A percentile compares a stretch with the other conserved stretches of the same genome.
These are phyloP conservation scores for Nerophis ophidion DNA, from an alignment of 2,113 vertebrate species.

Conservation along the genomic window DNA sequence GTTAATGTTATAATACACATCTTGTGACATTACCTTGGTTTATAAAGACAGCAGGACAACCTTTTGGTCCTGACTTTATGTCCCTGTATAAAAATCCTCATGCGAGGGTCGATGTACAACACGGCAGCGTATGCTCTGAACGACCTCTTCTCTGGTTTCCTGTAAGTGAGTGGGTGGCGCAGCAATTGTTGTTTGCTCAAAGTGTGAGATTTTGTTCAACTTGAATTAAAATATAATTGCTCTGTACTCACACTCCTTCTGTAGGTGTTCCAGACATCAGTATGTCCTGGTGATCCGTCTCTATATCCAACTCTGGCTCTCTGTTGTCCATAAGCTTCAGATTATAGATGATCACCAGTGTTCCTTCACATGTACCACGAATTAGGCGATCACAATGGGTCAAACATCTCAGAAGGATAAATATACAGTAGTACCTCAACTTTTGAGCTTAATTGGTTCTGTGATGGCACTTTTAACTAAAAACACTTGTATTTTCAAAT, in stretches of 20 bases:
- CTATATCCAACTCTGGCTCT: conserved; percentile 90
- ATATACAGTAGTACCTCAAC: too few relatives aligned
- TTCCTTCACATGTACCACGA: conserved; percentile 71
- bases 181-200: background rate
- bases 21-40: conserved; percentile 78
- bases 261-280: conserved; percentile 87
- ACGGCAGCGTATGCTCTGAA: conserved; percentile 97
- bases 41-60: conserved; percentile 93
- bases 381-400: background rate
- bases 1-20: background rate
- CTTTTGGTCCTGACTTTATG: conserved; percentile 97
- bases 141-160: conserved; percentile 89
- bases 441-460: too few relatives aligned
- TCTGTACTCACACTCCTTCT: conserved; percentile 86
- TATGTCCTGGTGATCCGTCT: conserved; percentile 89
- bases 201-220: background rate
- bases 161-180: conserved; percentile 40
- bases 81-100: conserved; percentile 95
- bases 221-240: background rate
- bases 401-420: background rate
- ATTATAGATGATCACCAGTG: conserved; percentile 93
- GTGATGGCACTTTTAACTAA: too few relatives aligned
- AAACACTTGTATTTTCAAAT: too few relatives aligned
- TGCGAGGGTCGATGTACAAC: conserved; percentile 94
- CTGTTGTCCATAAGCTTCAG: conserved; percentile 96